Percentiles rank a stretch among this genome's conserved stretches.
Evolutionary conservation across 2,888 invertebrate genomes (phyloP).

Genomic region (Yponomeuta plumbellus): DNA sequence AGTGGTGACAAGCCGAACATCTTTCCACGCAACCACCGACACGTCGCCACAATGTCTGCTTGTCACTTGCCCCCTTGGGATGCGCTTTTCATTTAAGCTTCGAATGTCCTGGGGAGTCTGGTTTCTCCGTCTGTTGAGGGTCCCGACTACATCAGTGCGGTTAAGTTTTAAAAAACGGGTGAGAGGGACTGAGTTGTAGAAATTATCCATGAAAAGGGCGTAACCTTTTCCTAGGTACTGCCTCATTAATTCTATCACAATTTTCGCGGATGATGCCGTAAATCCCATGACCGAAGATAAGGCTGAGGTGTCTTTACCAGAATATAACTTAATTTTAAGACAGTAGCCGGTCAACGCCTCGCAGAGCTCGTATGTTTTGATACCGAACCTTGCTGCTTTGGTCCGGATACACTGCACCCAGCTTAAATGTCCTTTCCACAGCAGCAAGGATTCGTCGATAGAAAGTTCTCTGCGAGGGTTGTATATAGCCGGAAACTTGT

Average conservation of each 20-base stretch:
- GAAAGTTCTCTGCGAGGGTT: conserved; percentile 12
- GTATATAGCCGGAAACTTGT: conserved; percentile 23
- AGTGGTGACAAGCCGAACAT: conserved; percentile 19
- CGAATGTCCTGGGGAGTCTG: conserved; percentile 12
- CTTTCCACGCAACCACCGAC: conserved; percentile 18
- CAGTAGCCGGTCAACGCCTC: conserved; percentile 25
- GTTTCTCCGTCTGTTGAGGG: conserved; percentile 11
- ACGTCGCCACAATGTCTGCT: conserved; percentile 18
- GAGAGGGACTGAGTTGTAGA: conserved; percentile 8
- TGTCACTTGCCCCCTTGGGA: not conserved
- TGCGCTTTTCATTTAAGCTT: not conserved
- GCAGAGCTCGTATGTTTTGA: conserved; percentile 25
- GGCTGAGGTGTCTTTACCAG: conserved; percentile 20
- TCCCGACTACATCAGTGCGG: conserved; percentile 16
- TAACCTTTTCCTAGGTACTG: conserved; percentile 16
- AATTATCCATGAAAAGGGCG: conserved; percentile 16
- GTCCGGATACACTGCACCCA: conserved; percentile 26
- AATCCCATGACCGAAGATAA: conserved; percentile 21
- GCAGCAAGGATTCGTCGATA: conserved; percentile 26
- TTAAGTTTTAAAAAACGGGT: conserved; percentile 1
- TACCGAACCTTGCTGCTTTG: conserved; percentile 26
- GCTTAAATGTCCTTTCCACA: conserved; percentile 25
- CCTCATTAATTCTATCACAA: conserved; percentile 21
- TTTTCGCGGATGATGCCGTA: conserved; percentile 23
- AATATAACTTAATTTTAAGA: conserved; percentile 22